Conservation (phyloP, 2,888 invertebrate genomes). For the Scotopteryx bipunctaria region DNA sequence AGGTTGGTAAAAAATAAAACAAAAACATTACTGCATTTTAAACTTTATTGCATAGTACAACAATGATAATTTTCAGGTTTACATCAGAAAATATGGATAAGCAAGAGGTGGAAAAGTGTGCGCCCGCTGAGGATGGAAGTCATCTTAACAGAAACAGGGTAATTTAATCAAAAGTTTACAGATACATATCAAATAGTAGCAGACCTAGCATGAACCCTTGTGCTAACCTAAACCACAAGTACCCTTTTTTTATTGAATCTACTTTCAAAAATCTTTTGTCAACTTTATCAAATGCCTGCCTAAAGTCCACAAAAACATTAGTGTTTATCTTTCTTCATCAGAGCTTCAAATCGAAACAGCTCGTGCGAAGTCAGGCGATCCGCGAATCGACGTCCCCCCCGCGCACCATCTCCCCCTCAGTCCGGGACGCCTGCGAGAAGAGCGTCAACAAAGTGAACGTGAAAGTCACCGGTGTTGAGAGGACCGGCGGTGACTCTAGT, state of each 20-base stretch:
- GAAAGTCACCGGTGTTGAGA: slow-evolving; percentile 30
- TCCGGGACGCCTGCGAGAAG: slow-evolving; percentile 34
- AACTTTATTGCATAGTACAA: background rate
- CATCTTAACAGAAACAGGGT: slow-evolving; percentile 70
- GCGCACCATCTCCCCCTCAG: slow-evolving; percentile 77
- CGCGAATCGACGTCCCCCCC: slow-evolving; percentile 90
- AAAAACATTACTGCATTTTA: background rate
- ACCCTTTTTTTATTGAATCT: background rate
- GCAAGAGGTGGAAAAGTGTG: slow-evolving; percentile 56
- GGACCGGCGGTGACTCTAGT: slow-evolving; percentile 56
- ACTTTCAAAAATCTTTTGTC: background rate
- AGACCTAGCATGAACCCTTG: background rate
- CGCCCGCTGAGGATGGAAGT: slow-evolving; percentile 57
- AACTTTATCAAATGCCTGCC: background rate
- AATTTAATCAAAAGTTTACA: too few species aligned
- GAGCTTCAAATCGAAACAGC: slow-evolving; percentile 90
- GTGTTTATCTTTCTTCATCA: slow-evolving; percentile 39
- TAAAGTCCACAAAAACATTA: background rate
- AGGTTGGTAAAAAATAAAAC: slow-evolving; percentile 49
- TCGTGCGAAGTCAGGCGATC: slow-evolving; percentile 95
- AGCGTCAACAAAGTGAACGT: slow-evolving; percentile 36
- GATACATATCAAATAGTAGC: background rate
- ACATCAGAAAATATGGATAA: slow-evolving; percentile 60
- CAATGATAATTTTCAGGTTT: slow-evolving; percentile 14
- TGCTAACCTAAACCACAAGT: background rate